Evolutionary conservation across 2,113 vertebrate genomes (phyloP).

Genomic region (Peromyscus polionotus): DNA sequence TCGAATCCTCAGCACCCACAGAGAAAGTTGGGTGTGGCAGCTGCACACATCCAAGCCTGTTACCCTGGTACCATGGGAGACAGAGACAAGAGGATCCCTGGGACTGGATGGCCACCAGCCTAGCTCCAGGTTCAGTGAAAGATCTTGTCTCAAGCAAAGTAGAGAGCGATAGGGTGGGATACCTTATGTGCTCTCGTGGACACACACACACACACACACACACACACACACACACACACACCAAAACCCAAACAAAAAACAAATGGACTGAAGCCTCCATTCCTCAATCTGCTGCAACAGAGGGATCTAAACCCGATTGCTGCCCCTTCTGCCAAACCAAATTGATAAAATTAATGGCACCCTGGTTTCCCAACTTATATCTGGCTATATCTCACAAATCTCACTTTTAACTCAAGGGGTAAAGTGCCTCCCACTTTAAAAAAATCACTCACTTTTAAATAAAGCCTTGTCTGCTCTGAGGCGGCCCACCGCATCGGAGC

Average conservation of each 20-base stretch:
- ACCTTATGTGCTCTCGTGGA: no score
- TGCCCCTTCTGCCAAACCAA: background rate
- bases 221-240: background rate
- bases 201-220: background rate
- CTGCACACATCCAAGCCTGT: background rate
- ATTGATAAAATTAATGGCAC: background rate
- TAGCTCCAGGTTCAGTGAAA: background rate
- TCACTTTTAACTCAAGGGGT: constrained; percentile 18
- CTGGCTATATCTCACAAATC: background rate
- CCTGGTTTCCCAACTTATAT: background rate
- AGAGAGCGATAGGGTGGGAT: background rate
- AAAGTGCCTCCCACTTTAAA: background rate
- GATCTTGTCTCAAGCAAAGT: background rate
- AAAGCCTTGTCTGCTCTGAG: background rate
- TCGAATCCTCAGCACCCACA: background rate
- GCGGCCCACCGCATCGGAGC: background rate
- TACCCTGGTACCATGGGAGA: background rate
- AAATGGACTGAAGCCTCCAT: no score
- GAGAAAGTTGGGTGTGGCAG: background rate
- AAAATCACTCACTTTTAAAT: background rate
- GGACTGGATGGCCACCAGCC: background rate
- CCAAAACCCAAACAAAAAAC: background rate
- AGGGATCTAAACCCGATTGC: background rate
- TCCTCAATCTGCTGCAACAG: background rate
- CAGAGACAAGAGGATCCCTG: no score